A percentile compares a stretch with the other conserved stretches of the same genome.
phyloP scores from a whole-genome alignment of 2,888 invertebrate genomes.

The Arge pagana region DNA sequence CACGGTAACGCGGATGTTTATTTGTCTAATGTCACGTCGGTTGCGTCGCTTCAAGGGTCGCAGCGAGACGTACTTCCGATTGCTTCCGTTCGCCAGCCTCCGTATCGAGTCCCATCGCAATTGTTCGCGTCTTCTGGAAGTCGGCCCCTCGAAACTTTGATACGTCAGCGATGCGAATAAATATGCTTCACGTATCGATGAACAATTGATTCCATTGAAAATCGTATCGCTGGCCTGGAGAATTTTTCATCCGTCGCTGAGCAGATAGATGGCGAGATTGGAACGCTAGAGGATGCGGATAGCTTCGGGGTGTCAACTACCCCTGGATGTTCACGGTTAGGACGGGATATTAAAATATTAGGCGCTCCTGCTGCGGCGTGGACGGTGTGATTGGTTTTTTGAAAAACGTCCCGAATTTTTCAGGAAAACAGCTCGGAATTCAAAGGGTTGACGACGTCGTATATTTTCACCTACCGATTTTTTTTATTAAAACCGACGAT shows the following conservation, averaged over 20 bases:
- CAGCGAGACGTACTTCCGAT: slow-evolving; percentile 26
- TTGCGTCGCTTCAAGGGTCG: slow-evolving; percentile 18
- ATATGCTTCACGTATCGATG: no score
- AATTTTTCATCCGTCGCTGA: no score
- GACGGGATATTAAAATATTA: slow-evolving; percentile 50
- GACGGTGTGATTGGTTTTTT: slow-evolving; percentile 31
- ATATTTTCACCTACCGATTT: slow-evolving; percentile 17
- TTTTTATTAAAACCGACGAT: slow-evolving; percentile 28
- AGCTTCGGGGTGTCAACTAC: no score
- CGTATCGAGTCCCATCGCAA: no score
- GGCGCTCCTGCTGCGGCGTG: slow-evolving; percentile 5
- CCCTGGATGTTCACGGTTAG: no score
- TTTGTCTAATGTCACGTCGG: slow-evolving; percentile 31
- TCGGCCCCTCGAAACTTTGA: no score
- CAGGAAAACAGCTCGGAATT: slow-evolving; percentile 20
- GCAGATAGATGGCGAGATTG: no score
- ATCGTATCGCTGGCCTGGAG: no score
- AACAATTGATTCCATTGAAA: no score
- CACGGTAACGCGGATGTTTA: slow-evolving; percentile 31
- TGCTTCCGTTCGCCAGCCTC: slow-evolving; percentile 26
- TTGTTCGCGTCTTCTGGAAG: no score
- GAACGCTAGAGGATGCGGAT: no score
- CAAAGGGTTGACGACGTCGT: slow-evolving; percentile 25
- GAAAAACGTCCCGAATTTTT: slow-evolving; percentile 37
- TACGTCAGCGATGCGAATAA: no score